Evolutionary conservation across 2,113 vertebrate genomes (phyloP), one percentile per base, ranked within the genome.

Genomic region (Cynopterus brachyotis): DNA sequence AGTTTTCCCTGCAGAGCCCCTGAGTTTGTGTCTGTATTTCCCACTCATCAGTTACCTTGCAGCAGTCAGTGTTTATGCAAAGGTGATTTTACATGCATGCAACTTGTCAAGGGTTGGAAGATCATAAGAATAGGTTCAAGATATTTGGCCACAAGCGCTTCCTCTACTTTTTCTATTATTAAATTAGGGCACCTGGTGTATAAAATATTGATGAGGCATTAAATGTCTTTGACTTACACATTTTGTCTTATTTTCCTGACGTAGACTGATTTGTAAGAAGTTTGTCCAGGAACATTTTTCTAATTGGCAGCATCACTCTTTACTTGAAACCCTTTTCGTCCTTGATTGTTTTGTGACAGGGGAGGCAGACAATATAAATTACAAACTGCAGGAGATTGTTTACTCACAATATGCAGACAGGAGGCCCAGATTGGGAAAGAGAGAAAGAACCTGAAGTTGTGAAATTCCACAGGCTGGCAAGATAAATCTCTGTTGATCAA

Each of bases 191-290:
- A 79, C 42, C 17, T 83, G 6, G 17, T 1, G 8, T 89, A 47
- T 70, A 50, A 79, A 92, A n/a, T 40, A 32, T 32, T 88, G 55
- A 45, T 80, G 78, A 85, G 67, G 7, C 53, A 80, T 89, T 62
- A 76, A n/a, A 55, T 94, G 16, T 45, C 69, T 97, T 82, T 75
- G 55, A 85, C 6, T 64, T 64, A 35, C 0, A 26, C 20, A 28
- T 75, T 87, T 75, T 82, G 32, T 89, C 55, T 67, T 83, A 35
- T 60, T 97, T 45, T 95, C 26, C 26, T 82, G 20, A 89, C 50
- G 37, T 50, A 19, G 13, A 17, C 57, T 79, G 7, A 26, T 64
- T 73, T 81, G 20, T 92, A 57, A 62, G 76, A 47, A 91, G 35
- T 26, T 50, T 64, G 9, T 32, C 10, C 19, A 67, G 84, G 70